These are phyloP conservation scores for Ctena decussata DNA, from an alignment of 2,888 invertebrate species.

Conservation along the genomic window DNA sequence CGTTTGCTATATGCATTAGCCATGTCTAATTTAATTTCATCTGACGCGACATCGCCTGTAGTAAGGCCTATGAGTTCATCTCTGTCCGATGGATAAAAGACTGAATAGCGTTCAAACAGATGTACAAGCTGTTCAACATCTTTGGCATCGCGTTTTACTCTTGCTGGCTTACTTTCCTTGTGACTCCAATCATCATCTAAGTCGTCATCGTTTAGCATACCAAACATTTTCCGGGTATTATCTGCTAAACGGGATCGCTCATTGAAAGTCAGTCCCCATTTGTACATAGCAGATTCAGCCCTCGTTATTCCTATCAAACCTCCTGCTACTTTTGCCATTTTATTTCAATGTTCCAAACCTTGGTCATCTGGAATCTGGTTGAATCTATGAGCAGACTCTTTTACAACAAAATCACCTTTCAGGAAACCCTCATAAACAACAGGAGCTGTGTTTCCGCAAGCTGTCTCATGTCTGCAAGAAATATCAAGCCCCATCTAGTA, in stretches of 20 bases:
- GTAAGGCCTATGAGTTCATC: background rate
- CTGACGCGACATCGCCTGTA: too few species aligned
- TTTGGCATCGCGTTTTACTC: background rate
- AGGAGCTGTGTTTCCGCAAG: background rate
- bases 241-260: background rate
- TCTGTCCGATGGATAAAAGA: background rate
- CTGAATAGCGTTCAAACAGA: background rate
- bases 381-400: background rate
- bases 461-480: background rate
- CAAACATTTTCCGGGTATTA: background rate
- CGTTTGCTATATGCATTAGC: too few species aligned
- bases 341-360: slow-evolving; percentile 29
- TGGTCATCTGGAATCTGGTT: slow-evolving; percentile 36
- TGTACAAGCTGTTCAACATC: background rate
- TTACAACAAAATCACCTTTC: slow-evolving; percentile 23
- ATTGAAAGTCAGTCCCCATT: slow-evolving; percentile 20
- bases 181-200: background rate
- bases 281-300: slow-evolving; percentile 24
- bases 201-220: background rate
- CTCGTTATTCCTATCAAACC: slow-evolving; percentile 44
- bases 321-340: slow-evolving; percentile 6
- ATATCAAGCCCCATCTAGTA: background rate
- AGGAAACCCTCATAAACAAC: background rate
- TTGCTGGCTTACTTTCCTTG: background rate
- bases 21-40: too few species aligned